These are phyloP conservation scores for Synchiropus splendidus DNA, from an alignment of 2,113 vertebrate genomes.

Conservation along the genomic window DNA sequence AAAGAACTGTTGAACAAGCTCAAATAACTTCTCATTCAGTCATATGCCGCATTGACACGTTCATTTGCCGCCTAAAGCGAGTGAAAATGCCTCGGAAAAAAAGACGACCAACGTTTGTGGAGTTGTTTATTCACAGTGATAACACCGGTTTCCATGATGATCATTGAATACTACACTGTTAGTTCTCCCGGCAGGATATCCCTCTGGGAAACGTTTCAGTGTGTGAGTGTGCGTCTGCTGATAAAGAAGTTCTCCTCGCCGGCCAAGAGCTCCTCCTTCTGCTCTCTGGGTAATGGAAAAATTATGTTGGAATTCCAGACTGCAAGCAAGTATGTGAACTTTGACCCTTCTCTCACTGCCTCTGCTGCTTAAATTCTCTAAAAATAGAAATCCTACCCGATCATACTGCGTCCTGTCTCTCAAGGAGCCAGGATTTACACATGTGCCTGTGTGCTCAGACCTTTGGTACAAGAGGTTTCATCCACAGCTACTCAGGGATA, in stretches of 20 bases:
- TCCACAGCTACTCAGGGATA: constrained; percentile 6
- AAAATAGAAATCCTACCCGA: constrained; percentile 74
- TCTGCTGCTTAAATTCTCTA: constrained; percentile 54
- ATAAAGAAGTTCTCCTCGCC: constrained; percentile 43
- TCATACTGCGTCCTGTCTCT: constrained; percentile 36
- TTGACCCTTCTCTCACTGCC: constrained; percentile 61
- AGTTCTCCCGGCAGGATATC: constrained; percentile 53
- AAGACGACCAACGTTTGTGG: constrained; percentile 34
- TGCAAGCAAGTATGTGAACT: constrained; percentile 74
- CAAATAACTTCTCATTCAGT: no score
- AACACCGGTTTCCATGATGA: constrained; percentile 47
- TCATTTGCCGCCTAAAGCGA: constrained; percentile 1
- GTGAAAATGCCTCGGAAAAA: constrained; percentile 55
- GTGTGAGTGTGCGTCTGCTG: constrained; percentile 19
- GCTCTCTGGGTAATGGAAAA: constrained; percentile 77
- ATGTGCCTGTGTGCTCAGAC: no score
- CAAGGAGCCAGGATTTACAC: constrained; percentile 27
- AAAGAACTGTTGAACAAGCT: no score
- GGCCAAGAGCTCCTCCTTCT: constrained; percentile 56
- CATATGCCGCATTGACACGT: no score
- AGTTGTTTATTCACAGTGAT: constrained; percentile 47
- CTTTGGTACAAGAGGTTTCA: constrained; percentile 7
- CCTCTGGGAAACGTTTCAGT: constrained; percentile 44
- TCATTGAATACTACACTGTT: constrained; percentile 60
- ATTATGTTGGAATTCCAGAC: constrained; percentile 75